phyloP scores from a whole-genome alignment of 2,888 invertebrate genomes.

The Agriopis aurantiaria region DNA sequence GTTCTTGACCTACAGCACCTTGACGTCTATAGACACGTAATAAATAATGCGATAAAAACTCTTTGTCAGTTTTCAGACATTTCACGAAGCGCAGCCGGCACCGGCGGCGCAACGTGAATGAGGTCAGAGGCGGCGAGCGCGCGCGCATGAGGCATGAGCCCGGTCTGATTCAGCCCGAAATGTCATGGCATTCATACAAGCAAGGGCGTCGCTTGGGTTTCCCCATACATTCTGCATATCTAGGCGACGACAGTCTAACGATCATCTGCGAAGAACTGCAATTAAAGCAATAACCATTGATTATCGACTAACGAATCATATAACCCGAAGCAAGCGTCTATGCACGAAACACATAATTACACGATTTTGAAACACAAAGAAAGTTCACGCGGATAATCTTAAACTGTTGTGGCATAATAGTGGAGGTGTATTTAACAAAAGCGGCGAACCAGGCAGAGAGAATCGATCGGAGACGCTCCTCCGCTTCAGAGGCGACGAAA shows the following conservation, averaged over 20 bases:
- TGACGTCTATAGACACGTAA: slow-evolving; percentile 31
- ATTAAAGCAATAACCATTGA: slow-evolving; percentile 26
- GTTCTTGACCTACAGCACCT: slow-evolving; percentile 42
- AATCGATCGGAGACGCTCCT: slow-evolving; percentile 63
- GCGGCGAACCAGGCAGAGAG: slow-evolving; percentile 32
- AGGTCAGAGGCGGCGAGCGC: slow-evolving; percentile 60
- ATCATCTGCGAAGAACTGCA: slow-evolving; percentile 39
- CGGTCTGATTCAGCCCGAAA: slow-evolving; percentile 61
- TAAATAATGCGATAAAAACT: slow-evolving; percentile 32
- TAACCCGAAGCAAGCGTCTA: slow-evolving; percentile 20
- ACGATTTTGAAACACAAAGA: slow-evolving; percentile 33
- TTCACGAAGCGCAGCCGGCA: slow-evolving; percentile 56
- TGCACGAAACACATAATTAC: slow-evolving; percentile 33
- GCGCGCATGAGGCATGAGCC: slow-evolving; percentile 51
- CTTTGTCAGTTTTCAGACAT: slow-evolving; percentile 59
- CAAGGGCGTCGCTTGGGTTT: slow-evolving; percentile 65
- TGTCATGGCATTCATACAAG: slow-evolving; percentile 69
- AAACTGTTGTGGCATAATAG: slow-evolving; percentile 27
- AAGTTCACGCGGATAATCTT: slow-evolving; percentile 26
- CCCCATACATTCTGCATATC: slow-evolving; percentile 44
- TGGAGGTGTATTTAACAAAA: slow-evolving; percentile 29
- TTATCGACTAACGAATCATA: slow-evolving; percentile 7
- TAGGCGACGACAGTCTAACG: slow-evolving; percentile 38
- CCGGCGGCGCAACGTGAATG: slow-evolving; percentile 45
- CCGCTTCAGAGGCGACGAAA: slow-evolving; percentile 40